These are phyloP conservation scores for Nomada ferruginata DNA, from an alignment of 2,888 invertebrate species.

Conservation along the genomic window DNA sequence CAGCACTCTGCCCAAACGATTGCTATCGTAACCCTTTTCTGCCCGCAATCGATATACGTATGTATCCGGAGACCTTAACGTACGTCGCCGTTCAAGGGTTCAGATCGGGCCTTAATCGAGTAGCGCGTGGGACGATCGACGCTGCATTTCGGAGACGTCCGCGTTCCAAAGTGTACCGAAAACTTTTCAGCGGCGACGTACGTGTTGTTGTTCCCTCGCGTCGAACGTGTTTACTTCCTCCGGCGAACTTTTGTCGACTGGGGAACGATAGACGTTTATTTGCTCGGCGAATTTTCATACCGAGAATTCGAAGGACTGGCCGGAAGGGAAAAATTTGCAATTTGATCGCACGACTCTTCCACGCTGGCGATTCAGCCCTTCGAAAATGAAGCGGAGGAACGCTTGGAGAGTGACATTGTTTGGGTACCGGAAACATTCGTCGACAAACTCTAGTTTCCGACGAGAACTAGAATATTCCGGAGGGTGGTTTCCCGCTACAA, in stretches of 20 bases:
- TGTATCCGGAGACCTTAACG: background rate
- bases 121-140: background rate
- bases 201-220: background rate
- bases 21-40: no score
- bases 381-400: constrained; percentile 3
- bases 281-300: background rate
- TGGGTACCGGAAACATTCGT: constrained; percentile 14
- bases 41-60: no score
- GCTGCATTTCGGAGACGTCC: constrained; percentile 5
- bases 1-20: no score
- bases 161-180: background rate
- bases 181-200: background rate
- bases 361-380: background rate
- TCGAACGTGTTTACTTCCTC: constrained; percentile 5
- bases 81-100: background rate
- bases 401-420: constrained; percentile 8
- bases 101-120: constrained; percentile 2
- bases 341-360: constrained; percentile 1
- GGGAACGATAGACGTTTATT: constrained; percentile 21
- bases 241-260: background rate
- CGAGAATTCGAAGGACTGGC: constrained; percentile 2
- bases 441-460: constrained; percentile 17
- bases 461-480: constrained; percentile 26
- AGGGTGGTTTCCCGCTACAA: constrained; percentile 6
- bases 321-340: constrained; percentile 6